Evolutionary conservation across 2,888 invertebrate species (phyloP).

Genomic region (Apamea crenata): DNA sequence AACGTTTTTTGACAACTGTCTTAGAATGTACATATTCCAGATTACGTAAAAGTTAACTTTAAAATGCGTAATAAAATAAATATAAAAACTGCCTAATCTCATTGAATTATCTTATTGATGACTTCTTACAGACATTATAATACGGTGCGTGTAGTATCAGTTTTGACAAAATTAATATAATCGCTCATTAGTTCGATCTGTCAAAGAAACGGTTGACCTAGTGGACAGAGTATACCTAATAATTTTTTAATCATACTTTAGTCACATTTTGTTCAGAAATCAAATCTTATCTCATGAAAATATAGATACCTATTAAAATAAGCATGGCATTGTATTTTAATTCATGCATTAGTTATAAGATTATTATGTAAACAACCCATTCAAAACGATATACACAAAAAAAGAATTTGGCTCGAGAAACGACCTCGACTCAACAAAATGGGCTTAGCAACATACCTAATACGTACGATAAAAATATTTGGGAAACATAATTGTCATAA

Average conservation of each 20-base stretch:
- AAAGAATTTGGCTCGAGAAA: background rate
- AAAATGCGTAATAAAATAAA: no score
- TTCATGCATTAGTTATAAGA: background rate
- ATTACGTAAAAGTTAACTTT: no score
- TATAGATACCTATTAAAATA: background rate
- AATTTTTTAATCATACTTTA: background rate
- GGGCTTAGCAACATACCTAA: background rate
- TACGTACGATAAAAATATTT: constrained; percentile 4
- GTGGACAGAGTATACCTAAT: no score
- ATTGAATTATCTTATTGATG: no score
- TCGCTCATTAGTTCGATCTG: no score
- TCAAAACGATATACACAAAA: constrained; percentile 4
- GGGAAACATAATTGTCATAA: constrained; percentile 37
- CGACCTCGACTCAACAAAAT: constrained; percentile 11
- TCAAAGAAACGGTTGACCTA: no score
- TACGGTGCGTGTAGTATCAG: no score
- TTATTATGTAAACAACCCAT: background rate
- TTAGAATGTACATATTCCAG: no score
- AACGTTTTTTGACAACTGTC: no score
- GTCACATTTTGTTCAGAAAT: background rate
- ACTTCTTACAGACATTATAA: no score
- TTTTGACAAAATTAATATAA: no score
- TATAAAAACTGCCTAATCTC: no score
- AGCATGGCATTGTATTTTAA: background rate
- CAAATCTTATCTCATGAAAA: background rate